phyloP scores from a whole-genome alignment of 2,888 invertebrate genomes.

The Erebia ligea region DNA sequence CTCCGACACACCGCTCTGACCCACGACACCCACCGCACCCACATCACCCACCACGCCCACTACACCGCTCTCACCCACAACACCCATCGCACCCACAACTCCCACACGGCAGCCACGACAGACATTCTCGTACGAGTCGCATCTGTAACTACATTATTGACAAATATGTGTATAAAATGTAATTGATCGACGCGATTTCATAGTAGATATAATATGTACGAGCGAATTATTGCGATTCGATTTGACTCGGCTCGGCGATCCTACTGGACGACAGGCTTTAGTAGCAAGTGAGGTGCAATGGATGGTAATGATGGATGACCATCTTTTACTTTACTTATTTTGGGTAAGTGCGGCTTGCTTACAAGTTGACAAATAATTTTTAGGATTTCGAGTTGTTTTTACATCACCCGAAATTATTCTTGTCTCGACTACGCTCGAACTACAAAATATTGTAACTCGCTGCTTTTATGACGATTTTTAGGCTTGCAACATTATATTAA shows the following conservation, averaged over 20 bases:
- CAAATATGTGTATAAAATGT: no score
- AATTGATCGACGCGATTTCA: no score
- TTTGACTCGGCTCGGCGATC: no score
- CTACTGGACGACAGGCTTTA: no score
- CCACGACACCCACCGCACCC: not conserved
- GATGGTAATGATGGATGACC: no score
- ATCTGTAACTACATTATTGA: conserved; percentile 48
- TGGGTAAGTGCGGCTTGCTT: no score
- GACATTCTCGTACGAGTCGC: conserved; percentile 57
- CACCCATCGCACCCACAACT: not conserved
- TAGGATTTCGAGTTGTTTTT: not conserved
- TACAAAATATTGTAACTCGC: not conserved
- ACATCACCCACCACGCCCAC: not conserved
- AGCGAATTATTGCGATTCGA: no score
- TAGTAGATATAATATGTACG: no score
- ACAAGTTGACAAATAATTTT: not conserved
- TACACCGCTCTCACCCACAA: not conserved
- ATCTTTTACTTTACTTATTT: no score
- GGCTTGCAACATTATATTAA: not conserved
- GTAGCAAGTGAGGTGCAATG: no score
- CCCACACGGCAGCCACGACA: not conserved
- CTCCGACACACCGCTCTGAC: conserved; percentile 72
- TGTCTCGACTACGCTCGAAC: not conserved
- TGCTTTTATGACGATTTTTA: not conserved
- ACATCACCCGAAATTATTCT: not conserved